Base-by-base conservation (phyloP, 2,888 invertebrate genomes). In the Drosophila paranaensis region DNA sequence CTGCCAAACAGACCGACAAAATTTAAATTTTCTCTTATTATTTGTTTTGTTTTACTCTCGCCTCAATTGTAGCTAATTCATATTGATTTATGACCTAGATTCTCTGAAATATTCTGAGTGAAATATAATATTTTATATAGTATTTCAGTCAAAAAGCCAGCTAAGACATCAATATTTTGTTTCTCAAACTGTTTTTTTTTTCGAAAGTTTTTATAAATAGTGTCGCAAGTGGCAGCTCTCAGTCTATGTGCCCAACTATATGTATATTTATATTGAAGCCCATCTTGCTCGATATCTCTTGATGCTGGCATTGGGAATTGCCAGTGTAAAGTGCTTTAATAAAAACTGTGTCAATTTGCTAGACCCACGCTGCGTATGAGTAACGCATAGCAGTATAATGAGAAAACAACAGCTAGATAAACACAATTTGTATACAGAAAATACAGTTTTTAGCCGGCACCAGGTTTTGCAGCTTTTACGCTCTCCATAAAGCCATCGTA, bases 281-380 rank as follows among this genome's bases (percentile, higher is more conserved):
- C 20, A 2, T 8, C 40, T 30, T 20, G 35, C 50, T 58, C 69
- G 65, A 61, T 75, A 60, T 45, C 39, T 56, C 27, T 35, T 8
- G 3, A 9, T n/a, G n/a, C 10, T 9, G 58, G 30, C 57, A 51
- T 66, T 60, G 51, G 27, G 55, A 46, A 42, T 42, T 57, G 54
- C 56, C 50, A 43, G 55, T 61, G 46, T 13, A 56, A 30, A 66
- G 67, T 35, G 39, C 39, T 46, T 42, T 27, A 37, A 69, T 46
- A 46, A 87, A 84, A 84, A 79, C 57, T 76, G 61, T 84, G 84
- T 87, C 88, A 89, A 87, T 74, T 87, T 54, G 39, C 9, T 39
- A 20, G 53, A 55, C 79, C 79, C 73, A 71, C 81, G 53, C 65
- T 63, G 45, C 74, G 76, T 74, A 74, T 84, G 88, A 84, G 82